Evolutionary conservation across 2,113 vertebrate genomes (phyloP).

Genomic region (Cyprinus carpio): DNA sequence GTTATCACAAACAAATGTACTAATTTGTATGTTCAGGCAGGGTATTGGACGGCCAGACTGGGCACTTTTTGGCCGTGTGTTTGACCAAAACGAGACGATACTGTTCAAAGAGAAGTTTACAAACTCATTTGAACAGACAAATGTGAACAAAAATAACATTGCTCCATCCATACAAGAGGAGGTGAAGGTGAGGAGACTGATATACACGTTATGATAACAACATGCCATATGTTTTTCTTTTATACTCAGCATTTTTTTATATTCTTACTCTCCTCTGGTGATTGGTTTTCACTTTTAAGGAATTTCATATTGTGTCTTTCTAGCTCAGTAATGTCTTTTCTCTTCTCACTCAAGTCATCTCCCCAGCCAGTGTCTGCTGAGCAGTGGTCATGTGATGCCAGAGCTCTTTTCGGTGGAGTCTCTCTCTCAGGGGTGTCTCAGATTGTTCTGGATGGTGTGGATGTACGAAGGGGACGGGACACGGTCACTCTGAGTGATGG

Average conservation of each 20-base stretch:
- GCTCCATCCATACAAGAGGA: slow-evolving; percentile 28
- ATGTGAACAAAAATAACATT: slow-evolving; percentile 29
- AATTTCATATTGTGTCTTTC: background rate
- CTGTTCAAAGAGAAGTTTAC: slow-evolving; percentile 80
- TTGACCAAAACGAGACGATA: slow-evolving; percentile 70
- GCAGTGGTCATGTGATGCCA: slow-evolving; percentile 70
- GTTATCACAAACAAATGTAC: background rate
- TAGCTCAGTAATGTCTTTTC: background rate
- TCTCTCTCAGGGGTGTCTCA: background rate
- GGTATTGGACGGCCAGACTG: slow-evolving; percentile 77
- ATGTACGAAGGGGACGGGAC: slow-evolving; percentile 69
- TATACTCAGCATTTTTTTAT: background rate
- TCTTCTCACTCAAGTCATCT: slow-evolving; percentile 11
- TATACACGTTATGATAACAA: background rate
- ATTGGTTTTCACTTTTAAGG: background rate
- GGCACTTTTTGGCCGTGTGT: slow-evolving; percentile 75
- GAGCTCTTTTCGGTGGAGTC: slow-evolving; percentile 59
- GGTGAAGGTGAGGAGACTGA: slow-evolving; percentile 58
- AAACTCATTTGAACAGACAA: slow-evolving; percentile 64
- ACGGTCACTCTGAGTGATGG: slow-evolving; percentile 64
- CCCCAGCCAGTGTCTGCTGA: slow-evolving; percentile 40
- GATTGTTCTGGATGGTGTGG: slow-evolving; percentile 63
- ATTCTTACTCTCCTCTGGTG: background rate
- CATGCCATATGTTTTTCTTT: background rate
- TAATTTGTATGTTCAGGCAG: slow-evolving; percentile 60